Evolutionary conservation across 2,113 vertebrate genomes (phyloP), one percentile per base, ranked within the genome.

Genomic region (Sturnira hondurensis): DNA sequence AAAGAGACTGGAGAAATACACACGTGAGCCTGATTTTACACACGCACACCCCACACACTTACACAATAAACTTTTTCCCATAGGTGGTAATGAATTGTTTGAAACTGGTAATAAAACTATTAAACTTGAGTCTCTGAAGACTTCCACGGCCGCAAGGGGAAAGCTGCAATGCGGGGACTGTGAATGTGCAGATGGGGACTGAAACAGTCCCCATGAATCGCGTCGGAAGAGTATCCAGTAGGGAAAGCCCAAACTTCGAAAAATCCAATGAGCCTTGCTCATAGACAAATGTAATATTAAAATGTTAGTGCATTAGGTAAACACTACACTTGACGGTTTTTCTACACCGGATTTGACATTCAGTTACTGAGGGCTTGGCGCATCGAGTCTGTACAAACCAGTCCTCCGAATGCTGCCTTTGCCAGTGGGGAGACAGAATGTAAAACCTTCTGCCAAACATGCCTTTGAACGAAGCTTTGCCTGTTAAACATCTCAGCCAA

Each of bases 401-500:
- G 52, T 88, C 76, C 74, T 95, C n/a, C 76, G 26, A 61, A 52
- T 74, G 71, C 36, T 52, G 31, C 38, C 28, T 85, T 93, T 81
- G 77, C 41, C 26, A 43, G 13, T 56, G 24, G 36, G 58, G 74
- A 89, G 81, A 43, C 17, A 90, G 15, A 73, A 86, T 81, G 31
- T 36, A 80, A 84, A 87, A 81, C 4, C n/a, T 28, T 67, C 85
- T 92, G 15, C 1, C 45, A 95, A 91, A 74, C 33, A 73, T 31
- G n/a, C 4, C 0, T 78, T 26, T 36, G 16, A 95, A 87, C 33
- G n/a, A 90, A 74, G 92, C 10, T 88, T 54, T 87, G 73, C 16
- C 28, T 90, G 47, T 88, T 92, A 88, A 95, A 93, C 28, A 85
- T 71, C 33, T 80, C 22, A 45, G 22, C n/a, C 77, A 61, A 92